Conservation (phyloP, 2,113 vertebrate species). For the Peromyscus polionotus region DNA sequence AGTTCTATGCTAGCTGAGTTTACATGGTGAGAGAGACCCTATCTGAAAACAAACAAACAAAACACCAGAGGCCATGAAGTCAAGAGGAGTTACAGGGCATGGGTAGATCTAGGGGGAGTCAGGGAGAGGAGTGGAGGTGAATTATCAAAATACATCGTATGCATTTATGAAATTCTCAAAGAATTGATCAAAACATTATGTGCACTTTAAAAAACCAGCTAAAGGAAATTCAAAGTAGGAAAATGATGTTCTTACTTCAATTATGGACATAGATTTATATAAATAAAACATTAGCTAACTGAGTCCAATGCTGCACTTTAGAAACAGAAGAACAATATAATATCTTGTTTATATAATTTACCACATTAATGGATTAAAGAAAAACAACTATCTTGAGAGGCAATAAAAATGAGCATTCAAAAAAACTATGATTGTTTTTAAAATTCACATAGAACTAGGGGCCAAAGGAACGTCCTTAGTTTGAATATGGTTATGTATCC, state of each 20-base stretch:
- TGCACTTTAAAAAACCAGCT: background rate
- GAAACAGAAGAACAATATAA: background rate
- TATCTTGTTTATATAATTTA: background rate
- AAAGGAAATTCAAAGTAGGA: background rate
- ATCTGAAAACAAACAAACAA: background rate
- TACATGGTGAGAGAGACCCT: background rate
- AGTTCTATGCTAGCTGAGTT: background rate
- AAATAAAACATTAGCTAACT: slow-evolving; percentile 47
- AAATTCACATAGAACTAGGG: background rate
- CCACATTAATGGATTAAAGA: slow-evolving; percentile 5
- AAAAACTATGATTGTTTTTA: background rate
- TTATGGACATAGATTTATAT: background rate
- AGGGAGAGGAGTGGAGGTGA: background rate
- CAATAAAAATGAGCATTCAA: background rate
- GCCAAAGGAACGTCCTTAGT: background rate
- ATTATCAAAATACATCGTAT: background rate
- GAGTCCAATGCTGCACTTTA: background rate
- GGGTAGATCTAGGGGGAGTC: background rate
- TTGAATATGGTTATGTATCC: background rate
- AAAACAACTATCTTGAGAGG: background rate
- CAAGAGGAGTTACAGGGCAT: background rate
- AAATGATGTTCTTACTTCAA: background rate
- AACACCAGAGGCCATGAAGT: background rate
- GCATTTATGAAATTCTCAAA: background rate
- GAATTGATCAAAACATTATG: background rate